Percentiles rank a stretch among this genome's conserved stretches.
These are phyloP conservation scores for Tachyglossus aculeatus DNA, from an alignment of 2,797 vertebrate genomes.

Conservation along the genomic window DNA sequence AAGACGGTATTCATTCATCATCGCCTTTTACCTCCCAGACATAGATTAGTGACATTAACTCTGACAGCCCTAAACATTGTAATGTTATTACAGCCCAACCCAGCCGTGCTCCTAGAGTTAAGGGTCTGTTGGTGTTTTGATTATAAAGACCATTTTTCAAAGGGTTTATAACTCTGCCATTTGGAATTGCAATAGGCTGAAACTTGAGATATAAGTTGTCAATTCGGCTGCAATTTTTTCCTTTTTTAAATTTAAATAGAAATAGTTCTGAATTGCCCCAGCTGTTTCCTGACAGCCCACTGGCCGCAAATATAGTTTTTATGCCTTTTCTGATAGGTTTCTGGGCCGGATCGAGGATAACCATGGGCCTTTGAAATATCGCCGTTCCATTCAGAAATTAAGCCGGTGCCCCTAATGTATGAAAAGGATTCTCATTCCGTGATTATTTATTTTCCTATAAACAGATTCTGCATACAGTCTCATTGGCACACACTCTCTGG, in stretches of 20 bases:
- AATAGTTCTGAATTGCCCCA: slow-evolving; percentile 8
- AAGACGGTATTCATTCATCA: not conserved
- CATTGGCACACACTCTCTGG: too few species aligned
- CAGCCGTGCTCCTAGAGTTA: not conserved
- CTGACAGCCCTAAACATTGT: slow-evolving; percentile 6
- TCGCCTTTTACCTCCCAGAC: not conserved
- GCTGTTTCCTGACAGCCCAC: not conserved
- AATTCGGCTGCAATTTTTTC: not conserved
- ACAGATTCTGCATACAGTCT: not conserved
- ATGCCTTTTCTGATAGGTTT: not conserved
- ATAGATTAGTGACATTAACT: not conserved
- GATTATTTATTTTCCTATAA: too few species aligned
- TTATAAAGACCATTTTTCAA: not conserved
- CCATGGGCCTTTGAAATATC: not conserved
- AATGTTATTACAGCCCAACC: not conserved
- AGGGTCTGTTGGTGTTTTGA: not conserved
- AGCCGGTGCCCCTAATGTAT: not conserved
- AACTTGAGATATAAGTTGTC: not conserved
- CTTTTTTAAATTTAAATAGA: slow-evolving; percentile 12
- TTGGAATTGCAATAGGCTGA: slow-evolving; percentile 25
- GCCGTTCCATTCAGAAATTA: not conserved
- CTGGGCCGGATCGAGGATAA: not conserved
- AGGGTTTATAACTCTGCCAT: not conserved
- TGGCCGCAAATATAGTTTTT: not conserved
- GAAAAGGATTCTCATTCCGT: not conserved